Conservation (phyloP, 2,888 invertebrate genomes). For the Ophioninae sp. region DNA sequence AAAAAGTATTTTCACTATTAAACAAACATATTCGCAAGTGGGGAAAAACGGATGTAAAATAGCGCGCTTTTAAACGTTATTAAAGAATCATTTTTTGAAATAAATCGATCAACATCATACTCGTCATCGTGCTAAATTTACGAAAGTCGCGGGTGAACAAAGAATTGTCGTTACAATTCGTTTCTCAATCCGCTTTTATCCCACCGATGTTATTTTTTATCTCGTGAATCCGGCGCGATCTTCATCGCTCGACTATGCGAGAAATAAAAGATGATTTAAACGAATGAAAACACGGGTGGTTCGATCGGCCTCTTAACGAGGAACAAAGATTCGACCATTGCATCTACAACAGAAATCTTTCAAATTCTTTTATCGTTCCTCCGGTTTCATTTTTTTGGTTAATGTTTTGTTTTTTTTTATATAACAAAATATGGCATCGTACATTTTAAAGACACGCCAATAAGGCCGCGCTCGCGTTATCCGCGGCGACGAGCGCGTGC, state of each 20-base stretch:
- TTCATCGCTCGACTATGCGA: too few species aligned
- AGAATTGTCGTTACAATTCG: too few species aligned
- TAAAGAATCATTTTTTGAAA: too few species aligned
- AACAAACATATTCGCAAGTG: slow-evolving; percentile 1
- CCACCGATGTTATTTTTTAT: too few species aligned
- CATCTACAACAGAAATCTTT: slow-evolving; percentile 20
- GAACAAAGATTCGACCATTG: slow-evolving; percentile 11
- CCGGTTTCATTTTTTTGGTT: slow-evolving; percentile 40
- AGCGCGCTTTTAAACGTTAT: neutral
- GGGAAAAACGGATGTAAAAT: neutral
- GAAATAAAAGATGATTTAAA: neutral
- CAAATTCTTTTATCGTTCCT: slow-evolving; percentile 22
- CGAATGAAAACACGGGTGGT: neutral
- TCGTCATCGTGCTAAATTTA: too few species aligned
- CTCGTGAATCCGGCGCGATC: too few species aligned
- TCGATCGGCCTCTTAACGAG: neutral
- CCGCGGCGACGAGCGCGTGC: slow-evolving; percentile 34
- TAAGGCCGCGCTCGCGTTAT: slow-evolving; percentile 69
- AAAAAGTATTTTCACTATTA: slow-evolving; percentile 2
- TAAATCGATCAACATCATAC: too few species aligned
- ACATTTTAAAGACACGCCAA: slow-evolving; percentile 68
- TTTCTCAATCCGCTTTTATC: too few species aligned
- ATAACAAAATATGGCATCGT: slow-evolving; percentile 76
- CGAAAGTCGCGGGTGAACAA: too few species aligned
- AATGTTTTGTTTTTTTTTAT: slow-evolving; percentile 55